A percentile compares a stretch with the other conserved stretches of the same genome.
phyloP scores from a whole-genome alignment of 1,140 invertebrate genomes.

The Aphelenchoides besseyi region DNA sequence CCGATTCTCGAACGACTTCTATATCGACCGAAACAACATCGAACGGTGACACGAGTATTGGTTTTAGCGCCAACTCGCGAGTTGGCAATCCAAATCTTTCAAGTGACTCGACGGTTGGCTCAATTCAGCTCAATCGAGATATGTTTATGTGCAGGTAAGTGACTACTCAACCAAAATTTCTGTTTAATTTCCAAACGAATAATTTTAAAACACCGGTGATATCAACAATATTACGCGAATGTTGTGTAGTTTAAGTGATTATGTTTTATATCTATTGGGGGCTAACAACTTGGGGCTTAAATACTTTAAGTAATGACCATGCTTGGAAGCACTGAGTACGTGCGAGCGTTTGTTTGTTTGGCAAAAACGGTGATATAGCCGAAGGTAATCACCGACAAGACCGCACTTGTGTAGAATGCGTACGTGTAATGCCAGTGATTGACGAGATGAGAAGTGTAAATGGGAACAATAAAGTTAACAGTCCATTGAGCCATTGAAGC shows the following conservation, averaged over 20 bases:
- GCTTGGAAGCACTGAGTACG: slow-evolving; percentile 48
- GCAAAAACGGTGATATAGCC: slow-evolving; percentile 57
- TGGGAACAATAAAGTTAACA: slow-evolving; percentile 57
- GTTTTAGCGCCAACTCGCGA: slow-evolving; percentile 93
- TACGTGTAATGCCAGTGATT: slow-evolving; percentile 59
- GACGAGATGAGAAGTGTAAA: slow-evolving; percentile 61
- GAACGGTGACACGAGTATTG: slow-evolving; percentile 77
- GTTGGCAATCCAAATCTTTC: slow-evolving; percentile 71
- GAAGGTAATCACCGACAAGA: slow-evolving; percentile 43
- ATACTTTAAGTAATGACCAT: slow-evolving; percentile 50
- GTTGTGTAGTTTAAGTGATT: neutral
- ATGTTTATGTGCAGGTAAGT: slow-evolving; percentile 65
- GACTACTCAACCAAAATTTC: too few relatives aligned
- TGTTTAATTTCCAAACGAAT: neutral
- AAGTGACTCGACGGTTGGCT: slow-evolving; percentile 75
- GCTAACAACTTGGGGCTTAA: neutral
- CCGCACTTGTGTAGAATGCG: slow-evolving; percentile 57
- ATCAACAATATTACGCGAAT: neutral
- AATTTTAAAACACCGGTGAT: neutral
- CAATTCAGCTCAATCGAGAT: slow-evolving; percentile 75
- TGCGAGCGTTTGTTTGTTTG: slow-evolving; percentile 59
- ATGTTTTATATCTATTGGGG: too few relatives aligned
- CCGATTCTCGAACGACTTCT: slow-evolving; percentile 89
- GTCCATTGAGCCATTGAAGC: slow-evolving; percentile 62
- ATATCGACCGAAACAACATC: slow-evolving; percentile 69